A percentile compares a stretch with the other conserved stretches of the same genome.
Conservation (phyloP, 2,888 invertebrate genomes). For the Dryomyza anilis region DNA sequence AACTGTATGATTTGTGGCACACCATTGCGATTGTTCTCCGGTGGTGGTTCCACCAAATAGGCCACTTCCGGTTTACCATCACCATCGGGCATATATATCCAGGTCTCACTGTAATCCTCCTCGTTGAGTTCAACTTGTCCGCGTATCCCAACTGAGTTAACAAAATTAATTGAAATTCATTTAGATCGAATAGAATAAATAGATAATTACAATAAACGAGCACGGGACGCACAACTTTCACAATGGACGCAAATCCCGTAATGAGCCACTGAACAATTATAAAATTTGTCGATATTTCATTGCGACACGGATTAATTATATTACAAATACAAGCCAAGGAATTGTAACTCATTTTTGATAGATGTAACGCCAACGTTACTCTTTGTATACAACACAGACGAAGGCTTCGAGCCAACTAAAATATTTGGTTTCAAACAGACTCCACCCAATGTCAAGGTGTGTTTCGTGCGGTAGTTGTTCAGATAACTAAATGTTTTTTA, state of each 20-base stretch:
- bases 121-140: conserved; percentile 53
- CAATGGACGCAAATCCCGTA: conserved; percentile 48
- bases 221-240: conserved; percentile 50
- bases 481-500: background rate
- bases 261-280: conserved; percentile 52
- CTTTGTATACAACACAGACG: too few relatives aligned
- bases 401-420: conserved; percentile 14
- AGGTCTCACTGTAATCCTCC: conserved; percentile 59
- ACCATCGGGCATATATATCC: conserved; percentile 62
- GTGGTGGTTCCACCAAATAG: conserved; percentile 55
- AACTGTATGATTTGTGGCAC: conserved; percentile 50
- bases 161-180: background rate
- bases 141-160: conserved; percentile 49
- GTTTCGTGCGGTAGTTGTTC: background rate
- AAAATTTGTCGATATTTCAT: conserved; percentile 51
- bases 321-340: conserved; percentile 53
- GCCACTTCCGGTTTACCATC: conserved; percentile 57
- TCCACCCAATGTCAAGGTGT: too few relatives aligned
- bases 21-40: conserved; percentile 45
- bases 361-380: background rate
- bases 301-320: conserved; percentile 55
- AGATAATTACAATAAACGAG: conserved; percentile 45
- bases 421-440: too few relatives aligned
- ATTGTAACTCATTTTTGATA: conserved; percentile 39
- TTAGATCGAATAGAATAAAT: background rate